Evolutionary conservation across 2,113 vertebrate species (phyloP).

Genomic region (Tapirus terrestris): DNA sequence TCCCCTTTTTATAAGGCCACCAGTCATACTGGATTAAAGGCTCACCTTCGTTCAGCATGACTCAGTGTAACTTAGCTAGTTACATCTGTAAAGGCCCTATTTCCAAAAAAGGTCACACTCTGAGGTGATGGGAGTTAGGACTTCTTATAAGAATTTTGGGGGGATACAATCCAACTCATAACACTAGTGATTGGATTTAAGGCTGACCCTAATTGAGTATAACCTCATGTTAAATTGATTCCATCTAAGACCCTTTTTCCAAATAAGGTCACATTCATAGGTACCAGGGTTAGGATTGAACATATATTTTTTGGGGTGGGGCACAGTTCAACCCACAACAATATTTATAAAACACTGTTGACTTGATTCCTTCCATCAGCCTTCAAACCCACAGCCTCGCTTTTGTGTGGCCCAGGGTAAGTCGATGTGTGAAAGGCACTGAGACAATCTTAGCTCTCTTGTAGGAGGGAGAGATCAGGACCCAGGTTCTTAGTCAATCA

Average conservation of each 20-base stretch:
- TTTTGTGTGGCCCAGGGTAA: fast-evolving
- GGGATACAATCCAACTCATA: too few relatives aligned
- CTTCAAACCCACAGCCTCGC: background rate
- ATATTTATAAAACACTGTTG: fast-evolving
- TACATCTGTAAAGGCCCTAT: background rate
- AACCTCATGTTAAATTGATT: background rate
- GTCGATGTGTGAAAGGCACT: background rate
- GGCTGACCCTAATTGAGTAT: fast-evolving
- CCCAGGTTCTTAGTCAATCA: background rate
- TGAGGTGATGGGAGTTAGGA: background rate
- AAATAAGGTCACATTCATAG: too few relatives aligned
- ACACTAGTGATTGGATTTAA: background rate
- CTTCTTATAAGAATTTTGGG: fast-evolving
- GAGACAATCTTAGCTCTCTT: background rate
- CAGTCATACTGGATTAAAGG: background rate
- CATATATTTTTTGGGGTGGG: background rate
- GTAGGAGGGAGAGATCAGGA: background rate
- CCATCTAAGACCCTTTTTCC: background rate
- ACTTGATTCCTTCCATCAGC: too few relatives aligned
- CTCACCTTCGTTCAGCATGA: background rate
- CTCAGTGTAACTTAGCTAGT: background rate
- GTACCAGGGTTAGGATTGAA: background rate
- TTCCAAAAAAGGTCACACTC: background rate
- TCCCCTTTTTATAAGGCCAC: background rate
- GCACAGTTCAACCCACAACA: background rate